Base-by-base conservation (phyloP, 2,113 vertebrate species). In the Ceyx margarethae region DNA sequence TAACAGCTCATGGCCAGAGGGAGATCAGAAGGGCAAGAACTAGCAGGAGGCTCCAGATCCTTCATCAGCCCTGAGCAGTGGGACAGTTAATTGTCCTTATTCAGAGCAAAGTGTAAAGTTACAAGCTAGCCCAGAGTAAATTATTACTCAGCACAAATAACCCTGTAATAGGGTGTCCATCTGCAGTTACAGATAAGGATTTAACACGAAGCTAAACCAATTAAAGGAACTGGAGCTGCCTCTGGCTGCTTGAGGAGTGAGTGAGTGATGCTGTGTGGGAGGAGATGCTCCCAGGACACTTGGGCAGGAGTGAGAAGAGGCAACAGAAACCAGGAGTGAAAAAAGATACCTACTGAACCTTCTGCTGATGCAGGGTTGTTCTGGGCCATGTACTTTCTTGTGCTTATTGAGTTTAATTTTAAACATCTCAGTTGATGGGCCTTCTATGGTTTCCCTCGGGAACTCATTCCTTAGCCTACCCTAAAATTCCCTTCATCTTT, bases 401-500 rank as follows among this genome's bases (percentile, higher is more conserved):
- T 87, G 64, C 85, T 87, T 87, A 58, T 15, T 53, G 51, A 85
- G 60, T 77, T 89, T 85, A 69, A 89, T 92, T 94, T 95, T 74
- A 93, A 90, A 33, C 40, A 74, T 78, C 40, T 71, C 8, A 2
- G 17, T 92, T 67, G 79, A 93, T 83, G 90, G 75, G 43, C 43
- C 72, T 90, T 91, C 79, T 81, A 10, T 40, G n/a, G 48, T 91
- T 95, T 96, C 94, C 91, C 90, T 91, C 37, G 77, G 90, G 85
- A 95, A 95, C 79, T 95, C 0, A 0, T 87, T 94, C 78, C 45
- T 89, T 75, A 87, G 62, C 78, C 66, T 90, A 65, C 88, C 66
- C 35, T 81, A 65, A 93, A 90, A 93, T 93, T 91, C 61, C 73
- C 92, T 94, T 96, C 57, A 83, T 94, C 87, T 60, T 94, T 95